Evolutionary conservation across 2,888 invertebrate genomes (phyloP).

Genomic region (Clepsis dumicolana): DNA sequence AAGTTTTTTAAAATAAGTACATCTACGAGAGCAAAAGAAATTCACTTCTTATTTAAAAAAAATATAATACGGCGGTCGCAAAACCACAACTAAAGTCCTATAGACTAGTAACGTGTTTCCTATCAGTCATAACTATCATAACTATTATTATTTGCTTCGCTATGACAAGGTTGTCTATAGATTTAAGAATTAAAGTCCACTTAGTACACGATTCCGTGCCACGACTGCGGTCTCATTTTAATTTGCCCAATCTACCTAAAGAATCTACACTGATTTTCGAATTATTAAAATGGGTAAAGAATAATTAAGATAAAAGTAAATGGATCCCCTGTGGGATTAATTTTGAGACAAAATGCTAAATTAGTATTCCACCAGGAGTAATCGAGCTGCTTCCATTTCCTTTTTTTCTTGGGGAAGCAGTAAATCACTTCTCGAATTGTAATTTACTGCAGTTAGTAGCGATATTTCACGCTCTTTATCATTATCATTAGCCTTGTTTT

Average conservation of each 20-base stretch:
- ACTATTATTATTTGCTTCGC: too few relatives aligned
- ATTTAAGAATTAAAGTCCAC: too few relatives aligned
- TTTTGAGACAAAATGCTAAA: slow-evolving; percentile 21
- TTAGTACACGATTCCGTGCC: not conserved
- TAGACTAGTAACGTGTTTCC: too few relatives aligned
- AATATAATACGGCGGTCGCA: too few relatives aligned
- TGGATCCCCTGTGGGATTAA: not conserved
- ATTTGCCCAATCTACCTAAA: not conserved
- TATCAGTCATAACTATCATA: too few relatives aligned
- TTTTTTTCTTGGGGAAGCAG: slow-evolving; percentile 16
- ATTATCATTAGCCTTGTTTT: not conserved
- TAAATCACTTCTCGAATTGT: slow-evolving; percentile 26
- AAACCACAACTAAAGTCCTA: too few relatives aligned
- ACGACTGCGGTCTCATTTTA: not conserved
- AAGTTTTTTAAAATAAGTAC: too few relatives aligned
- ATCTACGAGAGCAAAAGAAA: too few relatives aligned
- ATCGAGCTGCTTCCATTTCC: slow-evolving; percentile 10
- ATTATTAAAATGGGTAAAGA: slow-evolving; percentile 6
- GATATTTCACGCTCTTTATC: not conserved
- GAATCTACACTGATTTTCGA: not conserved
- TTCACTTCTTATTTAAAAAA: too few relatives aligned
- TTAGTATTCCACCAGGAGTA: slow-evolving; percentile 24
- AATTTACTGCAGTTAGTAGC: slow-evolving; percentile 22
- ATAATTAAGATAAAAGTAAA: slow-evolving; percentile 6
- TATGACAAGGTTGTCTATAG: too few relatives aligned